phyloP scores from a whole-genome alignment of 2,888 invertebrate genomes.

The Ornithoptera alexandrae region DNA sequence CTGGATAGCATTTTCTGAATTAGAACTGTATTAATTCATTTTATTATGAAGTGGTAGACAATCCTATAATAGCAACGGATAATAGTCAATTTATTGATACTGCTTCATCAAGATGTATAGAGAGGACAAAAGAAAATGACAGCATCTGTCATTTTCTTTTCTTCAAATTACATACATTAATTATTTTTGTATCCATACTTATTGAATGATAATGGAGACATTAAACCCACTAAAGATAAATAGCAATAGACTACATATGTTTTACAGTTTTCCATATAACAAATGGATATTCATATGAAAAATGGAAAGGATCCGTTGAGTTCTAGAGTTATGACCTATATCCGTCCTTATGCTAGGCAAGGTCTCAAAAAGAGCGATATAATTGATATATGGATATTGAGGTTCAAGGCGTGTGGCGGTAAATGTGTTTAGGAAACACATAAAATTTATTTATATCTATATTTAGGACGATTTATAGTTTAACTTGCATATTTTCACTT shows the following conservation, averaged over 20 bases:
- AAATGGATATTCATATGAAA: background rate
- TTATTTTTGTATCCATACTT: too few relatives aligned
- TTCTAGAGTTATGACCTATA: background rate
- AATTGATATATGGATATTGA: constrained; percentile 1
- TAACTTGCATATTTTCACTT: too few relatives aligned
- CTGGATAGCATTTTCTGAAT: background rate
- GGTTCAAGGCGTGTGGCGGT: background rate
- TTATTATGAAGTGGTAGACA: too few relatives aligned
- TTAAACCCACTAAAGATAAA: background rate
- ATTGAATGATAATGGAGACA: background rate
- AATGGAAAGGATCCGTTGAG: background rate
- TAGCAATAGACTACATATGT: background rate
- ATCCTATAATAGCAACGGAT: too few relatives aligned
- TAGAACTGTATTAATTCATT: background rate
- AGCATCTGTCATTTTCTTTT: too few relatives aligned
- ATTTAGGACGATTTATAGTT: background rate
- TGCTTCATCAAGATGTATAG: too few relatives aligned
- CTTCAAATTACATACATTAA: too few relatives aligned
- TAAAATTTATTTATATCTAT: background rate
- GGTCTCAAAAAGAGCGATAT: background rate
- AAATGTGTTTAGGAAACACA: background rate
- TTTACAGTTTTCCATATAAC: background rate
- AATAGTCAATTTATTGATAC: too few relatives aligned
- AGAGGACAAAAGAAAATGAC: too few relatives aligned
- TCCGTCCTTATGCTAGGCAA: background rate